Base-by-base conservation (phyloP, 2,888 invertebrate genomes). In the Volucella inanis region DNA sequence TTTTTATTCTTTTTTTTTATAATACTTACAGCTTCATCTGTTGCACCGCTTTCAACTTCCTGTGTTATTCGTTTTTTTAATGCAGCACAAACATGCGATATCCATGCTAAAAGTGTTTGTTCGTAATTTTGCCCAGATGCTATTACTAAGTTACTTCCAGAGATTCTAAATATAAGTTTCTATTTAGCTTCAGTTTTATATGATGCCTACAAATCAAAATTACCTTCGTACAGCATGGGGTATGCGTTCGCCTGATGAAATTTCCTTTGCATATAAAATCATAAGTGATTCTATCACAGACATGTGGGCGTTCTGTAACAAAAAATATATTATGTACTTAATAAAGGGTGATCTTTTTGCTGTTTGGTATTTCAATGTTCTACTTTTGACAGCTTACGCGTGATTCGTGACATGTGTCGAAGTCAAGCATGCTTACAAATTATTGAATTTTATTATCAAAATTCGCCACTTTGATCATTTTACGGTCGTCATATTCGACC, bases 211-310 rank as follows among this genome's bases (percentile, higher is more conserved):
- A 14, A 38, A 15, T 3, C 38, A 18, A n/a, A 54, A 55, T 47
- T 71, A 97, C 89, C 97, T 94, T 92, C 96, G 95, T 88, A 97
- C 96, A 88, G 98, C 97, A 88, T 96, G 96, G 79, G 95, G 94
- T 87, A 98, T 96, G 77, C 97, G 94, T 91, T 98, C 98, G 72
- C 96, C 94, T 61, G 97, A 97, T 88, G 97, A 96, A 89, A 98
- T 97, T 93, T 98, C 98, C 90, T 96, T 96, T 88, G 97, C 96
- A 93, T 98, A 98, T 89, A 98, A 94, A 91, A 95, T 94, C 98
- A 98, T 98, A 92, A 98, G 94, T 89, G 97, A 97, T 93, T 98
- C 98, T 93, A 98, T 97, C 93, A 99, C 97, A 92, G 97, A 95
- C 96, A 98, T 96, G 93, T 99, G 98, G 90, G 98, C 97, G 92